Percentiles rank a stretch among this genome's conserved stretches.
Evolutionary conservation across 2,113 vertebrate genomes (phyloP).

Genomic region (Malurus alboscapulatus): DNA sequence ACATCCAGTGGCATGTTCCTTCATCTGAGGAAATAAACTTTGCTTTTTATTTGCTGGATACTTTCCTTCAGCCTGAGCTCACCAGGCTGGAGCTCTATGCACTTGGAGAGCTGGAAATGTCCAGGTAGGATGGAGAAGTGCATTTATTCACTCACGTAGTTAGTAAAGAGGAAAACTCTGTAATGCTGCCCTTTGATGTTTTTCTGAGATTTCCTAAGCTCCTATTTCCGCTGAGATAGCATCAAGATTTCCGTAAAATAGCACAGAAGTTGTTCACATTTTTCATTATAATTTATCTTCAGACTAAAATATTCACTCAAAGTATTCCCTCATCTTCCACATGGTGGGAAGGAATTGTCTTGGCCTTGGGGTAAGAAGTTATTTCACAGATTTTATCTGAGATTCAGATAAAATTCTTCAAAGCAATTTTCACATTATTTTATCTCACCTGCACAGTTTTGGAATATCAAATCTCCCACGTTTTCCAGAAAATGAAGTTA

Average conservation of each 20-base stretch:
- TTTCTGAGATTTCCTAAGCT: background rate
- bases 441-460: background rate
- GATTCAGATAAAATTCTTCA: background rate
- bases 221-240: background rate
- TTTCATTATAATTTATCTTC: background rate
- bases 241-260: background rate
- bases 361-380: background rate
- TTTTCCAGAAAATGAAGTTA: background rate
- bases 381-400: background rate
- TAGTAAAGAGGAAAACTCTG: background rate
- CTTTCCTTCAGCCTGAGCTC: constrained; percentile 93
- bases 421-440: background rate
- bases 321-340: background rate
- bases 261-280: background rate
- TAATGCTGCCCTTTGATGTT: background rate
- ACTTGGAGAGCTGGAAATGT: constrained; percentile 87
- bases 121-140: constrained; percentile 66
- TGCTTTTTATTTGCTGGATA: constrained; percentile 88
- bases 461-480: background rate
- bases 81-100: constrained; percentile 83
- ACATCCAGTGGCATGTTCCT: constrained; percentile 95
- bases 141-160: background rate
- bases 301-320: background rate
- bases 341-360: background rate
- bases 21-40: constrained; percentile 86